Conservation (phyloP, 64 coral and sea anemone species). For the Pocillopora verrucosa region DNA sequence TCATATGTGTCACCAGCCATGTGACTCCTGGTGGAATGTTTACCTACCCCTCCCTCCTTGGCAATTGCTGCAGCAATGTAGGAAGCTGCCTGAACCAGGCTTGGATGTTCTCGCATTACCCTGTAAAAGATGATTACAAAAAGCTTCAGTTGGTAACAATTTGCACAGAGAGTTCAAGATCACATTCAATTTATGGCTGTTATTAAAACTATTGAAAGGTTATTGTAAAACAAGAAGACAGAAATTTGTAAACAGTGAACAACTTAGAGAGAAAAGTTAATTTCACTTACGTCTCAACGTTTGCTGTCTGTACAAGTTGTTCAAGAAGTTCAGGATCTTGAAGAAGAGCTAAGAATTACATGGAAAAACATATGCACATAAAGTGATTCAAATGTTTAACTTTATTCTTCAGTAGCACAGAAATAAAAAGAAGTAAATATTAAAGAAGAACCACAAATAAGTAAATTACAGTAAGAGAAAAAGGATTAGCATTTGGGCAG, state of each 20-base stretch:
- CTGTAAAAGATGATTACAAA: conserved; percentile 20
- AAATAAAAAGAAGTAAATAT: too few species aligned
- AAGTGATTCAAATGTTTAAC: too few species aligned
- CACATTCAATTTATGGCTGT: neutral
- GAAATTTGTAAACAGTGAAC: too few species aligned
- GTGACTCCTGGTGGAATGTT: neutral
- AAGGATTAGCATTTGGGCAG: too few species aligned
- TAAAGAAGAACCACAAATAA: too few species aligned
- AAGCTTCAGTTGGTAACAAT: neutral
- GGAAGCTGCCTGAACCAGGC: conserved; percentile 83
- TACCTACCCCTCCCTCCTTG: conserved; percentile 50
- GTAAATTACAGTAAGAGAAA: too few species aligned
- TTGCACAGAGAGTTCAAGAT: neutral
- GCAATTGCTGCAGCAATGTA: conserved; percentile 88
- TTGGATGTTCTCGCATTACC: conserved; percentile 78
- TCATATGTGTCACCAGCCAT: conserved; percentile 43
- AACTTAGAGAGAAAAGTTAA: neutral
- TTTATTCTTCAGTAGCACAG: too few species aligned
- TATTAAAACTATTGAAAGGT: too few species aligned
- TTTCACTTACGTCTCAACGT: conserved; percentile 80
- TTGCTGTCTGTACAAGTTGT: conserved; percentile 84
- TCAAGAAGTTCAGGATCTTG: conserved; percentile 89
- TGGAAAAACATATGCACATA: neutral
- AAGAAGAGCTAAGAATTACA: conserved; percentile 58
- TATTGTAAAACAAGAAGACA: too few species aligned